Base-by-base conservation (phyloP, 1,140 invertebrate species). In the Cydia amplana region DNA sequence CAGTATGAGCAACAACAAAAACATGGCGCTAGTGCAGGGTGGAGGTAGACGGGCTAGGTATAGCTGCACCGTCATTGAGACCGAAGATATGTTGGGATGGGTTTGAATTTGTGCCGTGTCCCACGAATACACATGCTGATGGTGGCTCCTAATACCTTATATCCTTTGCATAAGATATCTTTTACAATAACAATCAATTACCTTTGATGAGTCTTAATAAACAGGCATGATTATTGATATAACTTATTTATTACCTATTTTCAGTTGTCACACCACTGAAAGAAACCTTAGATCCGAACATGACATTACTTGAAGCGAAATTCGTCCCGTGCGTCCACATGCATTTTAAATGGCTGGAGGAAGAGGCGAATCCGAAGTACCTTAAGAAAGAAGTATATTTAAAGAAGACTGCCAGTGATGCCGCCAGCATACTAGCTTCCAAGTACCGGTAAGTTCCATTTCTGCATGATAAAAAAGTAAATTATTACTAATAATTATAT, bases 211-310 rank as follows among this genome's bases (percentile, higher is more conserved):
- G 40, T 12, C 14, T 4, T 14, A 49, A 3, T 49, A 49, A 49
- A 49, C 16, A 49, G 46, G 16, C 4, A 49, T 49, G 12, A 49
- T 49, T 16, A 49, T 1, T 1, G 4, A 49, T 51, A 10, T n/a
- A n/a, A n/a, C n/a, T n/a, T n/a, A 51, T 1, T n/a, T 51, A 51
- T 23, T 60, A 60, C 20, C 84, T 81, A 83, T 84, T 93, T 88
- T 67, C 79, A 97, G 96, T 96, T 93, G 95, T 95, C 70, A 95
- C 96, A 25, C 97, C 97, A 16, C 95, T 97, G 36, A 97, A 96
- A 89, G 94, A 93, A 79, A 91, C 95, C 67, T 87, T 97, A 23
- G 86, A 94, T 63, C 84, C 93, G 20, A 86, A 94, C 40, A 91
- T 90, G 76, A 94, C 93, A 46, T 89, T 97, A 63, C 83, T 96